Evolutionary conservation across 2,888 invertebrate genomes (phyloP).

Genomic region (Ischnus inquisitorius): DNA sequence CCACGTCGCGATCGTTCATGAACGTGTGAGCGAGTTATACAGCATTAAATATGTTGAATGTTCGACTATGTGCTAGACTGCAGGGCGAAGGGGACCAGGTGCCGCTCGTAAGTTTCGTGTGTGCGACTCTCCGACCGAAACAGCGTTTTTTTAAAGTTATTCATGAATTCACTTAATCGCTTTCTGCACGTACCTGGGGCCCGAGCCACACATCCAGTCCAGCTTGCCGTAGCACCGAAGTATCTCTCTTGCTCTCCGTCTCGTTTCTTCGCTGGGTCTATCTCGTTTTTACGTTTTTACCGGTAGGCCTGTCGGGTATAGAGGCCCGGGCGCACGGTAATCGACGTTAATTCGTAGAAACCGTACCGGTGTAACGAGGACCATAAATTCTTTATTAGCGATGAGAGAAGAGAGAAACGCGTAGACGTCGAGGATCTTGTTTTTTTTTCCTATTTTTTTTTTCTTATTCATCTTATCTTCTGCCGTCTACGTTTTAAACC

Average conservation of each 20-base stretch:
- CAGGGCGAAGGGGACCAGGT: conserved; percentile 75
- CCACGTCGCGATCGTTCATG: conserved; percentile 20
- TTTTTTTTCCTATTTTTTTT: conserved; percentile 53
- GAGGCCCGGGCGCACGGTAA: conserved; percentile 77
- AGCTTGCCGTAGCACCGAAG: conserved; percentile 23
- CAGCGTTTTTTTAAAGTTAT: conserved; percentile 80
- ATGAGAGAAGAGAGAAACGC: conserved; percentile 62
- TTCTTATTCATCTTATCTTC: conserved; percentile 62
- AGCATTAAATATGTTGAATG: neutral
- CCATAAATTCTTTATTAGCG: conserved; percentile 84
- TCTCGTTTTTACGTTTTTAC: conserved; percentile 77
- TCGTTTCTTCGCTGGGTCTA: conserved; percentile 74
- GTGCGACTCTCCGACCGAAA: conserved; percentile 71
- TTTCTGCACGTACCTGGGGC: conserved; percentile 78
- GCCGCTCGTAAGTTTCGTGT: conserved; percentile 68
- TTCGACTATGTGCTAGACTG: conserved; percentile 30
- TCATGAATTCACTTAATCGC: conserved; percentile 85
- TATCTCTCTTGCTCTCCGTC: neutral
- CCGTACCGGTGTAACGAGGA: conserved; percentile 82
- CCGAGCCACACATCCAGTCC: conserved; percentile 43
- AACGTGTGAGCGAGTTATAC: conserved; percentile 1
- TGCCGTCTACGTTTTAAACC: conserved; percentile 26
- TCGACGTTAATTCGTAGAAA: conserved; percentile 85
- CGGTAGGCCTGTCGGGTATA: conserved; percentile 52
- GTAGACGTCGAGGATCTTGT: neutral